Conservation (phyloP, 2,888 invertebrate genomes). For the Netelia melanura region DNA sequence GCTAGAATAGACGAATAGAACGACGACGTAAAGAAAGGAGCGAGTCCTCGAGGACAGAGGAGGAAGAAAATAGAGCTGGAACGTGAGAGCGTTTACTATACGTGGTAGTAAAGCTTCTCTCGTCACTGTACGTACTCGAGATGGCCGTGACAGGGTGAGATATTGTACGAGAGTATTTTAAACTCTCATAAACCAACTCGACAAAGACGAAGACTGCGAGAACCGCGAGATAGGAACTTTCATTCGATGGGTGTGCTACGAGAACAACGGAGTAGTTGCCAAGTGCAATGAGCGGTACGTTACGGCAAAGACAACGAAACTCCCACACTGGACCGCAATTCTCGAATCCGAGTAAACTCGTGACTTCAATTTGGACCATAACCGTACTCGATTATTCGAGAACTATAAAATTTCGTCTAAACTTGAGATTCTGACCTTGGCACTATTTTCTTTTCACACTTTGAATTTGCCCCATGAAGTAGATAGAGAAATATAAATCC, state of each 20-base stretch:
- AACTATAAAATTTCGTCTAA: background rate
- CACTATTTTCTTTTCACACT: no score
- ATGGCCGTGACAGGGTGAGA: slow-evolving; percentile 2
- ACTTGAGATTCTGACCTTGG: no score
- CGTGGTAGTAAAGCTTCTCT: background rate
- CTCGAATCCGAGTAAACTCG: background rate
- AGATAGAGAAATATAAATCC: no score
- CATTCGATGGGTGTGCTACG: background rate
- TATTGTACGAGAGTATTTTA: slow-evolving; percentile 10
- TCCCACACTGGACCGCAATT: background rate
- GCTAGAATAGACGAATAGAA: background rate
- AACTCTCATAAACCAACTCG: slow-evolving; percentile 29
- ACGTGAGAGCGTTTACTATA: slow-evolving; percentile 2
- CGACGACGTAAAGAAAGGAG: background rate
- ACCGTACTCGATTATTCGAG: background rate
- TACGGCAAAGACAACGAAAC: background rate
- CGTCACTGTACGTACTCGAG: background rate
- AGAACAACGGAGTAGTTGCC: slow-evolving; percentile 10
- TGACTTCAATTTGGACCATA: background rate
- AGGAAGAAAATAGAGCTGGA: background rate
- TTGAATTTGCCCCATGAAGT: no score
- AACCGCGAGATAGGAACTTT: background rate
- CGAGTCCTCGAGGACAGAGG: background rate
- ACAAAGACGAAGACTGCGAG: background rate
- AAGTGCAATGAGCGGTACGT: slow-evolving; percentile 16